Conservation (phyloP, 2,888 invertebrate species). For the Drosophila quinaria region DNA sequence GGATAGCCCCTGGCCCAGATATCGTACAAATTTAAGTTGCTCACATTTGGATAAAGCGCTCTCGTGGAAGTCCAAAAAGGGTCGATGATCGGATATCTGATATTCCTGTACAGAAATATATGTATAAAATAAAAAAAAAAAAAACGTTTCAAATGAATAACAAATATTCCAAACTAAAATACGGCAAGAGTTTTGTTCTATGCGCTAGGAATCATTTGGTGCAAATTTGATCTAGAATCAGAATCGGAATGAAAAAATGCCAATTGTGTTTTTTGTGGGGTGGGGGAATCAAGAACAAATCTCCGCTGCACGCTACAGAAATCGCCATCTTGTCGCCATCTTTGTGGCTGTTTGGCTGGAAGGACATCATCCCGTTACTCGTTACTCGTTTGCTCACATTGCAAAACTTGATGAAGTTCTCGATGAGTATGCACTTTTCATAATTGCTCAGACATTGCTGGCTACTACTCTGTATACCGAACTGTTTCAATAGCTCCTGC, state of each 20-base stretch:
- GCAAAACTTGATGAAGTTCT: conserved; percentile 86
- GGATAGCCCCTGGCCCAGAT: conserved; percentile 85
- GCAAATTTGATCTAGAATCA: conserved; percentile 58
- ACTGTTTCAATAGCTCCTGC: conserved; percentile 86
- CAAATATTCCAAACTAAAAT: not conserved
- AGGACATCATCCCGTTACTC: conserved; percentile 21
- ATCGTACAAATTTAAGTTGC: conserved; percentile 86
- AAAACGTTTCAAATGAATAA: conserved; percentile 24
- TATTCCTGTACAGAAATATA: conserved; percentile 80
- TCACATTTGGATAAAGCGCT: conserved; percentile 85
- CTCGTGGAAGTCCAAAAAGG: conserved; percentile 86
- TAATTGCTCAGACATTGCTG: conserved; percentile 85
- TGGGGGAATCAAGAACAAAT: conserved; percentile 64
- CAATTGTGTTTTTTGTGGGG: conserved; percentile 44
- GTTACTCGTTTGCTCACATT: conserved; percentile 84
- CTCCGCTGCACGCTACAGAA: conserved; percentile 58
- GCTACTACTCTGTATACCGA: conserved; percentile 86
- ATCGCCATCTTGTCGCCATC: conserved; percentile 34
- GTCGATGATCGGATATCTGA: conserved; percentile 85
- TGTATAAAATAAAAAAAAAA: conserved; percentile 2
- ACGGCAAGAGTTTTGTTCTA: conserved; percentile 75
- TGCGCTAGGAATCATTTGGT: conserved; percentile 59
- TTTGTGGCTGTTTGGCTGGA: conserved; percentile 11
- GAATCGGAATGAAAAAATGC: conserved; percentile 41
- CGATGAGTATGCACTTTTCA: conserved; percentile 86